Evolutionary conservation across 2,888 invertebrate species (phyloP).

Genomic region (Erebia aethiops): DNA sequence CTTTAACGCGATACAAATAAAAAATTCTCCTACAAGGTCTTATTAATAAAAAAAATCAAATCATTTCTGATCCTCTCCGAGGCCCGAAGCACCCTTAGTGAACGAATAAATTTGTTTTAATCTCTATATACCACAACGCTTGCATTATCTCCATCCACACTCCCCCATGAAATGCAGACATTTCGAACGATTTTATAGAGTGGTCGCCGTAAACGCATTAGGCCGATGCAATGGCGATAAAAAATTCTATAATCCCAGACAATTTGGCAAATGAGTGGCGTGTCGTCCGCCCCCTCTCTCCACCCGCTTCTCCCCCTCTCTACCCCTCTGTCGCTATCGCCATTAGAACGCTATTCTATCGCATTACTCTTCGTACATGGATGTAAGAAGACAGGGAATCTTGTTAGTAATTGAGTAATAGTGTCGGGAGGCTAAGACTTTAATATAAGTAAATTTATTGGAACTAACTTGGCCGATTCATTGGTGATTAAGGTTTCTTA

Average conservation of each 20-base stretch:
- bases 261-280: conserved; percentile 66
- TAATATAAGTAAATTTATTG: conserved; percentile 1
- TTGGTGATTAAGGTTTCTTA: neutral
- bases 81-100: neutral
- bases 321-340: conserved; percentile 38
- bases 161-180: conserved; percentile 35
- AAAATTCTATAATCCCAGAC: conserved; percentile 59
- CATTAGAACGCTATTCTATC: conserved; percentile 64
- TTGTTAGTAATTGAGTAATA: conserved; percentile 13
- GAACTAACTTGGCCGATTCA: conserved; percentile 6
- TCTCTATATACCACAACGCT: conserved; percentile 15
- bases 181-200: conserved; percentile 34
- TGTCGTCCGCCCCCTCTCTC: conserved; percentile 32
- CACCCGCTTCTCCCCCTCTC: neutral
- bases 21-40: neutral
- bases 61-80: neutral
- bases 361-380: conserved; percentile 53
- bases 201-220: conserved; percentile 42
- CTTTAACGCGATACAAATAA: no score
- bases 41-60: neutral
- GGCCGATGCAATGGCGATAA: conserved; percentile 47
- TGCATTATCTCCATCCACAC: conserved; percentile 8
- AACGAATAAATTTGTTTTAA: conserved; percentile 7
- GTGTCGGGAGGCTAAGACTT: neutral
- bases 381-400: conserved; percentile 45